phyloP scores from a whole-genome alignment of 2,113 vertebrate species.

The Eretmochelys imbricata region DNA sequence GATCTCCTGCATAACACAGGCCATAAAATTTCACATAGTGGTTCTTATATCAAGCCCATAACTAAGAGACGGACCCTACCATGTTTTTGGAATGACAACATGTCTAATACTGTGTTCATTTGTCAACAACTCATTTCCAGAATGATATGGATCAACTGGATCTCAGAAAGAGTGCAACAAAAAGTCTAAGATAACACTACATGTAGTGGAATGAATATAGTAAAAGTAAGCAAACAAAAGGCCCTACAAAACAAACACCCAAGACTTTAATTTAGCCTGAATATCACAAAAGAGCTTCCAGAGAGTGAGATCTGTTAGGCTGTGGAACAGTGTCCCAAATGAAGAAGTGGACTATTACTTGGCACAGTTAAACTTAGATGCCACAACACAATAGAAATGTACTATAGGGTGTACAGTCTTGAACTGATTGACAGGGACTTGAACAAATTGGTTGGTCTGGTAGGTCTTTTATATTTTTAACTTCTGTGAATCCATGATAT shows the following conservation, averaged over 20 bases:
- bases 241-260: background rate
- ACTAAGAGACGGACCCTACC: background rate
- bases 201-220: background rate
- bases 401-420: background rate
- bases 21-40: background rate
- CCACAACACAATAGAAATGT: background rate
- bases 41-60: background rate
- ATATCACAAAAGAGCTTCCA: background rate
- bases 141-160: background rate
- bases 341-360: background rate
- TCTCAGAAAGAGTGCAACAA: background rate
- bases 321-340: background rate
- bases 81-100: background rate
- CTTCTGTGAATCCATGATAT: background rate
- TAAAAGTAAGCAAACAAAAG: background rate
- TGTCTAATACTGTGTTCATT: background rate
- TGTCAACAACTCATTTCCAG: background rate
- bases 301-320: background rate
- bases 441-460: background rate
- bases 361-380: background rate
- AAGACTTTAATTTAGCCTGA: background rate
- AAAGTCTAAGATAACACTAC: background rate
- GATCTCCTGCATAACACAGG: background rate
- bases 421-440: background rate
- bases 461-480: background rate